Conservation (phyloP, 2,888 invertebrate genomes). For the Thereva unica region DNA sequence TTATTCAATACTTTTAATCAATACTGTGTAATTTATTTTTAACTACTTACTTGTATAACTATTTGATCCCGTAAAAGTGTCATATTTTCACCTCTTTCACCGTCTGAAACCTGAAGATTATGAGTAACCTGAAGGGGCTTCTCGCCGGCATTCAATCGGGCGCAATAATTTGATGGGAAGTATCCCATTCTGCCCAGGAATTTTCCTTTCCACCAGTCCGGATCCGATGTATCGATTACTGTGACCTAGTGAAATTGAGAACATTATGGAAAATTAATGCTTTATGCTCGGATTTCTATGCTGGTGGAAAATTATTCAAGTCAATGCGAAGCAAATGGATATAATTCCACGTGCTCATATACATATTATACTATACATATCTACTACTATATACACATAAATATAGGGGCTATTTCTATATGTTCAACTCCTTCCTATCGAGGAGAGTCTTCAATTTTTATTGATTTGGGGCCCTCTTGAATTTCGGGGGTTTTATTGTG, state of each 20-base stretch:
- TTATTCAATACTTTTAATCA: background rate
- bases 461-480: too few relatives aligned
- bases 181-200: slow-evolving; percentile 88
- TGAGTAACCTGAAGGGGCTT: slow-evolving; percentile 88
- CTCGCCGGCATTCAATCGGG: slow-evolving; percentile 86
- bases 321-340: background rate
- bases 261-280: slow-evolving; percentile 23
- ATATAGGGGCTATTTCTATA: too few relatives aligned
- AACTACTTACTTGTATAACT: slow-evolving; percentile 70
- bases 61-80: slow-evolving; percentile 90
- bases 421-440: too few relatives aligned
- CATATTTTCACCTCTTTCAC: slow-evolving; percentile 68
- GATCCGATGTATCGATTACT: slow-evolving; percentile 91
- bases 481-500: too few relatives aligned
- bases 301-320: slow-evolving; percentile 6
- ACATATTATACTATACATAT: too few relatives aligned
- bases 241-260: slow-evolving; percentile 66
- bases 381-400: too few relatives aligned
- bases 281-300: background rate
- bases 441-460: too few relatives aligned
- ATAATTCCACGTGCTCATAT: too few relatives aligned
- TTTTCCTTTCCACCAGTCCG: slow-evolving; percentile 98
- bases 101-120: slow-evolving; percentile 84
- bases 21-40: background rate
- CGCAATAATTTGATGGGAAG: slow-evolving; percentile 94